Evolutionary conservation across 2,113 vertebrate genomes (phyloP).

Genomic region (Brienomyrus brachyistius): DNA sequence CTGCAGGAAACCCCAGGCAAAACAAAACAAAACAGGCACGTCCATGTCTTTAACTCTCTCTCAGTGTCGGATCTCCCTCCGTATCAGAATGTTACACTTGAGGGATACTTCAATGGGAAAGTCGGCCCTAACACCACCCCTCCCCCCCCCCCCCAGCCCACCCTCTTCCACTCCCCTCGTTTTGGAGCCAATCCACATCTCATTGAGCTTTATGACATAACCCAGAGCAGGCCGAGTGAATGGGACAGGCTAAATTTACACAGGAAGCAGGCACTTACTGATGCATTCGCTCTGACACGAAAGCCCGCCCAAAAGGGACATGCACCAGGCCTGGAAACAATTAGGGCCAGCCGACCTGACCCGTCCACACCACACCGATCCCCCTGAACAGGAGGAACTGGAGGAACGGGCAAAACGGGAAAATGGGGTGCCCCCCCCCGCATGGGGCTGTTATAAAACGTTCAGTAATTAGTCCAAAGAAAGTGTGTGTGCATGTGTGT

Average conservation of each 20-base stretch:
- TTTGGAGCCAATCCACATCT: slow-evolving; percentile 26
- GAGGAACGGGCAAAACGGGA: slow-evolving; percentile 58
- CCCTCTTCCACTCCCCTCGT: slow-evolving; percentile 12
- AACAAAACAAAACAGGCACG: slow-evolving; percentile 34
- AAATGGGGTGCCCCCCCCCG: slow-evolving; percentile 52
- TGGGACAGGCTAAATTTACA: slow-evolving; percentile 78
- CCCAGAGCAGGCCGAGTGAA: slow-evolving; percentile 76
- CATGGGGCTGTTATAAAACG: slow-evolving; percentile 65
- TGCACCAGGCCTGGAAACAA: slow-evolving; percentile 90
- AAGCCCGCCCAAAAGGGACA: slow-evolving; percentile 42
- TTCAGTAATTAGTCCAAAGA: slow-evolving; percentile 76
- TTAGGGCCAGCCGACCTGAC: slow-evolving; percentile 91
- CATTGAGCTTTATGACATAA: slow-evolving; percentile 66
- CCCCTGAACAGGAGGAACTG: slow-evolving; percentile 63
- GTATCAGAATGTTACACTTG: slow-evolving; percentile 29
- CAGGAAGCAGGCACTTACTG: slow-evolving; percentile 90
- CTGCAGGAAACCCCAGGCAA: slow-evolving; percentile 36
- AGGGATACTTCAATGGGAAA: slow-evolving; percentile 22
- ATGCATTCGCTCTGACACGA: slow-evolving; percentile 66
- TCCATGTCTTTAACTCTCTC: slow-evolving; percentile 30
- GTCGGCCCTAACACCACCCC: background rate
- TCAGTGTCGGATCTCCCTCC: slow-evolving; percentile 30
- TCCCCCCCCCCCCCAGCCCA: background rate
- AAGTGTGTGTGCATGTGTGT: slow-evolving; percentile 49
- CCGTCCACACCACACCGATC: slow-evolving; percentile 84